Conservation (phyloP, 2,888 invertebrate species). For the Diarsia rubi region DNA sequence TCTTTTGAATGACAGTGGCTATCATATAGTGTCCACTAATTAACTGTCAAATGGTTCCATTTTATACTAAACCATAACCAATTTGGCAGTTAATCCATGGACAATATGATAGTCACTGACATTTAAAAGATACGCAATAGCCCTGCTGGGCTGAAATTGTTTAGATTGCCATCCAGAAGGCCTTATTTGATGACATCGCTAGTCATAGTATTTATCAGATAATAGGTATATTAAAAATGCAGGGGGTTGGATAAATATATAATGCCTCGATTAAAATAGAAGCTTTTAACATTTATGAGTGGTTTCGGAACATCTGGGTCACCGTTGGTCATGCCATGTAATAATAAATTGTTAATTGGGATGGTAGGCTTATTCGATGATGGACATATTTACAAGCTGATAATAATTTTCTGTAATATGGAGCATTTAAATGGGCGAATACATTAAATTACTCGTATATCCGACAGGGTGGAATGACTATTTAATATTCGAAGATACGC, state of each 20-base stretch:
- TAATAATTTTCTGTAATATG: neutral
- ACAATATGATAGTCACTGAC: too few relatives aligned
- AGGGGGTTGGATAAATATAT: neutral
- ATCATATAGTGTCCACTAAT: too few relatives aligned
- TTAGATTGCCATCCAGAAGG: too few relatives aligned
- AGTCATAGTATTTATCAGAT: neutral
- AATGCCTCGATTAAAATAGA: conserved; percentile 3
- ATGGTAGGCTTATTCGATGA: neutral
- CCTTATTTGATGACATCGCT: neutral
- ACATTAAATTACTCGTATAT: neutral
- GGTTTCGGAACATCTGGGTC: conserved; percentile 11
- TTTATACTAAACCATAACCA: too few relatives aligned
- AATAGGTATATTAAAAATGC: neutral
- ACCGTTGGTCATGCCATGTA: neutral
- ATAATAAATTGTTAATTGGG: conserved; percentile 6
- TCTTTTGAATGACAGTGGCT: too few relatives aligned
- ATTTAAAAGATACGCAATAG: too few relatives aligned
- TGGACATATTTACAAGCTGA: neutral
- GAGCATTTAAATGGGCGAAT: neutral
- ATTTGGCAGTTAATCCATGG: too few relatives aligned
- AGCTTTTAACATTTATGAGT: conserved; percentile 8
- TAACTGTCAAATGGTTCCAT: too few relatives aligned
- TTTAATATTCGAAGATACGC: neutral
- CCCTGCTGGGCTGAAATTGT: too few relatives aligned
- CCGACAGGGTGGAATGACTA: neutral